Conservation (phyloP, 2,797 vertebrate species). For the Parambassis ranga region DNA sequence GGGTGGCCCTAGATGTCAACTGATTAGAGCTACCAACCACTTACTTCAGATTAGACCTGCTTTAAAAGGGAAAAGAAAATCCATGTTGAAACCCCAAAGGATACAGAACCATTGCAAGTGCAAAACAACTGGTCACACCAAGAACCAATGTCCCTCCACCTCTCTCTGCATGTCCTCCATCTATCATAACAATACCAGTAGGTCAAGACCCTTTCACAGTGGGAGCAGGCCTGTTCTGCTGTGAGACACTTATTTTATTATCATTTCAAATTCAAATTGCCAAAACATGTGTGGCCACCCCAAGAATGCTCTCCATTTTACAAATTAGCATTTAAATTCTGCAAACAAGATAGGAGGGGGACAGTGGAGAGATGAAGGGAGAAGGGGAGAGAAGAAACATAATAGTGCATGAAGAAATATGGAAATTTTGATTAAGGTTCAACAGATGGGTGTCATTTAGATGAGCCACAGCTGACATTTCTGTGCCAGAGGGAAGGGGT, state of each 20-base stretch:
- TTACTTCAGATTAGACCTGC: constrained; percentile 33
- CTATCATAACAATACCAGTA: constrained; percentile 8
- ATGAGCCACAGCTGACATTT: constrained; percentile 65
- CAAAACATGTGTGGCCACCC: constrained; percentile 47
- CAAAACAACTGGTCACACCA: neutral
- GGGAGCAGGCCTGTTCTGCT: constrained; percentile 12
- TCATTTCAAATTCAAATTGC: constrained; percentile 55
- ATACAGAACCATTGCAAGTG: constrained; percentile 12
- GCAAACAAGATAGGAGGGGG: constrained; percentile 47
- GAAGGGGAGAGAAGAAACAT: constrained; percentile 19
- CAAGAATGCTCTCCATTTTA: constrained; percentile 47
- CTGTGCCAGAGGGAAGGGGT: constrained; percentile 34
- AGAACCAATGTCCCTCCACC: constrained; percentile 10
- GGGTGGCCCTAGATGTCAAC: constrained; percentile 60
- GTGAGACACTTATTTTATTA: constrained; percentile 55
- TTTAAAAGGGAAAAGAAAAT: constrained; percentile 41
- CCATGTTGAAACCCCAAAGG: constrained; percentile 30
- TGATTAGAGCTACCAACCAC: constrained; percentile 50
- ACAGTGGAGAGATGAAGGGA: neutral
- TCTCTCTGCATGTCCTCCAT: constrained; percentile 20
- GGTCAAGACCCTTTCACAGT: constrained; percentile 39
- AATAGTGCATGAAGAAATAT: constrained; percentile 53
- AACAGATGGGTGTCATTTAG: constrained; percentile 71
- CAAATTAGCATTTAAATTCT: constrained; percentile 62
- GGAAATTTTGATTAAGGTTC: constrained; percentile 67